Evolutionary conservation across 2,113 vertebrate species (phyloP), one percentile per base, ranked within the genome.

Genomic region (Maccullochella peelii): DNA sequence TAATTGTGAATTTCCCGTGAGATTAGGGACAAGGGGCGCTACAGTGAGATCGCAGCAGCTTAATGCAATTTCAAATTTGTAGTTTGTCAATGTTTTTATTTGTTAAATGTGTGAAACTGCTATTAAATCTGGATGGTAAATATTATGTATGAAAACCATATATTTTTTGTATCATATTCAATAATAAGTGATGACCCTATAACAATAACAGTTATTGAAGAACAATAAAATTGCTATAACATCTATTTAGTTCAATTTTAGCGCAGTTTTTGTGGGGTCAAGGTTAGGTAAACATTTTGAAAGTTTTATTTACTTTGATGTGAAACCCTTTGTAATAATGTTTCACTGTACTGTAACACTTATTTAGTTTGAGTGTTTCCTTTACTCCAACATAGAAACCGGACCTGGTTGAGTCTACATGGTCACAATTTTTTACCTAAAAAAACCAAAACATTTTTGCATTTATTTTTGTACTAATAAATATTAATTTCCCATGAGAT

Each of bases 391-490:
- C 50, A 65, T 21, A 55, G 15, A 65, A 20, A 50, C 36, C 5
- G 61, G 61, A 33, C 36, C 30, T 30, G n/a, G 5, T 21, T 36
- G 49, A 49, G 55, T 21, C 55, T 40, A 42, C 23, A 70, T n/a
- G 18, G 55, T 63, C 16, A 40, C 23, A 21, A 8, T 20, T 47
- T 47, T 47, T 12, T 44, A 44, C 14, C 42, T 14, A 44, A 11
- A 50, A 47, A 49, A 18, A 16, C n/a, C 4, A 58, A 61, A 47
- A 63, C 61, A 63, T 23, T 23, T 65, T 25, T 9, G 14, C 6
- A 12, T 5, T 63, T 9, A n/a, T 49, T 83, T 83, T 85, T 36
- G 9, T 33, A n/a, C 20, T 15, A 27, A 81, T 66, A 76, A 77
- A 44, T 38, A 42, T 54, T 3, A 62, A 88, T 83, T 72, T 74